A percentile compares a stretch with the other conserved stretches of the same genome.
These are phyloP conservation scores for Aphis gossypii DNA, from an alignment of 1,140 invertebrate genomes.

Conservation along the genomic window DNA sequence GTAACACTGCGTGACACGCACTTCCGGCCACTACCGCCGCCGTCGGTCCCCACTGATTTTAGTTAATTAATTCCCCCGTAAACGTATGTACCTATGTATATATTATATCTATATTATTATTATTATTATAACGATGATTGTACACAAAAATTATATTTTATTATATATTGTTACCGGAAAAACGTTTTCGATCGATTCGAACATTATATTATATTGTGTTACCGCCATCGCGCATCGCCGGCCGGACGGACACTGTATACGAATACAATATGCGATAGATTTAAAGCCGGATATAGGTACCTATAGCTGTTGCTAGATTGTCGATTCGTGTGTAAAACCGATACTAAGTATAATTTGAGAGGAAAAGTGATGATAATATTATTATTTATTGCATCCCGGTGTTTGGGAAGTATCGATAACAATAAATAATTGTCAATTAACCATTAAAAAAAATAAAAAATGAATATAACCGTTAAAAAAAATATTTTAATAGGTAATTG, in stretches of 20 bases:
- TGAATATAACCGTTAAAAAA: not conserved
- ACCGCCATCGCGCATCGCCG: slow-evolving; percentile 6
- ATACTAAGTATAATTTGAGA: not conserved
- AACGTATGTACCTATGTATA: not conserved
- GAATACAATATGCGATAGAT: not conserved
- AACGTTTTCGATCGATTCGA: slow-evolving; percentile 22
- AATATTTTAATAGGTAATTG: not conserved
- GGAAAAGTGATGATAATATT: not conserved
- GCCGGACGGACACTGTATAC: not conserved
- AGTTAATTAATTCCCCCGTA: slow-evolving; percentile 50
- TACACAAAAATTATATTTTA: not conserved
- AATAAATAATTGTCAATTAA: not conserved
- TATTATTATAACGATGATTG: not conserved
- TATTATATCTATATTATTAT: not conserved
- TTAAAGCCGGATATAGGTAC: not conserved
- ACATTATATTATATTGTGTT: not conserved
- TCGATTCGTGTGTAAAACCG: not conserved
- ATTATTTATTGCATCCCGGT: not conserved
- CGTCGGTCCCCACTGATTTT: slow-evolving; percentile 52
- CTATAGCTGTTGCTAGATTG: not conserved
- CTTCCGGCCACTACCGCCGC: slow-evolving; percentile 32
- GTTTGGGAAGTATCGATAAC: not conserved
- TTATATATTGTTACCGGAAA: not conserved
- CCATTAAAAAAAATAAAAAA: not conserved
- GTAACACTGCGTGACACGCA: slow-evolving; percentile 58